A percentile compares a stretch with the other conserved stretches of the same genome.
Conservation (phyloP, 92 coral and sea anemone species). For the Actinostola sp. region DNA sequence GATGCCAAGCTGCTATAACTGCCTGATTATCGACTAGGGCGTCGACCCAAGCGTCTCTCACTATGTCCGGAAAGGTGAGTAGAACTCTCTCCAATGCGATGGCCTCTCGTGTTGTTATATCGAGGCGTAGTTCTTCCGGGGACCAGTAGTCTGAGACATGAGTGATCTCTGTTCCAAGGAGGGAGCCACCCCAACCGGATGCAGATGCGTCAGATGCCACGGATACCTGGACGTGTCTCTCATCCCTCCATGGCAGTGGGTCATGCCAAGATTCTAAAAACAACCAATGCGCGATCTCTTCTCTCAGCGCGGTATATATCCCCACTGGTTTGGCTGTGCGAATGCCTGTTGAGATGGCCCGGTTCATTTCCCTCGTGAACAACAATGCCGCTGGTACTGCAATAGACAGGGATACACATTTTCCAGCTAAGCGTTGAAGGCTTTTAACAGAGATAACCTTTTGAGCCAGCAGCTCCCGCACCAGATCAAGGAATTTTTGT, state of each 20-base stretch:
- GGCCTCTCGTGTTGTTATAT: conserved; percentile 36
- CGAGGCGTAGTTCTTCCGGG: not conserved
- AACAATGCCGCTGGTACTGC: conserved; percentile 50
- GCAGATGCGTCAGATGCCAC: conserved; percentile 51
- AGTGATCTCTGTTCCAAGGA: not conserved
- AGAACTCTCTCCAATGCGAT: conserved; percentile 11
- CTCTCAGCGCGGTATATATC: conserved; percentile 4
- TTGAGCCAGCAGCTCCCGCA: conserved; percentile 11
- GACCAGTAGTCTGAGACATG: conserved; percentile 57
- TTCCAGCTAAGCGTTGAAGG: conserved; percentile 43
- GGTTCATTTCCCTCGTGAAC: conserved; percentile 53
- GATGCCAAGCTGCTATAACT: too few relatives aligned
- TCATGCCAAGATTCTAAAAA: conserved; percentile 36
- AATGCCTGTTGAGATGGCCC: conserved; percentile 26
- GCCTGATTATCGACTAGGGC: conserved; percentile 34
- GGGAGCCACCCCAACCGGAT: conserved; percentile 45
- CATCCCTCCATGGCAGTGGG: conserved; percentile 47
- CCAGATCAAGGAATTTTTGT: conserved; percentile 24
- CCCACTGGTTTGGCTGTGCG: conserved; percentile 17
- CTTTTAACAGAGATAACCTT: conserved; percentile 16
- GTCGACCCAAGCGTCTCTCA: conserved; percentile 36
- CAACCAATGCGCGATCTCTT: conserved; percentile 47
- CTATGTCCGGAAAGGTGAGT: conserved; percentile 1
- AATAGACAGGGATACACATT: conserved; percentile 42
- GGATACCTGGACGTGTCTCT: conserved; percentile 12